Conservation (phyloP, 2,113 vertebrate genomes). For the Myotis brandtii region DNA sequence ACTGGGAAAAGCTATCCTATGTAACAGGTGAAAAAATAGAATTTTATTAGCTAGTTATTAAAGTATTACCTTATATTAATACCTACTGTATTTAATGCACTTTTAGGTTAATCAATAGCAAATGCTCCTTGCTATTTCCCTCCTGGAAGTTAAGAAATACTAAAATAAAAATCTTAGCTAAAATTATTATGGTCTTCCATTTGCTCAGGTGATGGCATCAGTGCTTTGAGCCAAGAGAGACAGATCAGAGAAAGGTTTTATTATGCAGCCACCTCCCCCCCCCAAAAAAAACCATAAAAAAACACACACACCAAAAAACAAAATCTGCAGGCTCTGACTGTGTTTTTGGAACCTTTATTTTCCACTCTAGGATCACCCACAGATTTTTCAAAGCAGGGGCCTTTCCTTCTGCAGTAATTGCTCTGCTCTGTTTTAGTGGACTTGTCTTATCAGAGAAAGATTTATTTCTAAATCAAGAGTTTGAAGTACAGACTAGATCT, state of each 20-base stretch:
- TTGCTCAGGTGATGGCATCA: constrained; percentile 76
- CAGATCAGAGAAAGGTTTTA: constrained; percentile 64
- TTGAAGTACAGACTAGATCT: constrained; percentile 32
- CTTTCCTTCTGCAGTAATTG: constrained; percentile 60
- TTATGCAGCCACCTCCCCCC: constrained; percentile 47
- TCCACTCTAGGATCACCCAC: constrained; percentile 72
- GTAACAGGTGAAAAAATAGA: constrained; percentile 66
- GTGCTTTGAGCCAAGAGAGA: constrained; percentile 52
- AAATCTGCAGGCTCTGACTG: background rate
- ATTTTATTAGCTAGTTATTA: constrained; percentile 47
- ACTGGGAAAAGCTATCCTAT: constrained; percentile 33
- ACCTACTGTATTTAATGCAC: background rate
- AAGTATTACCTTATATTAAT: background rate
- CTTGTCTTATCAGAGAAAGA: constrained; percentile 44
- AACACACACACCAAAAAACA: background rate
- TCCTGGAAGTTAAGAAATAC: constrained; percentile 33
- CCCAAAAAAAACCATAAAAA: background rate
- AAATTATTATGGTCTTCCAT: constrained; percentile 57
- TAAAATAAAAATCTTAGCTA: constrained; percentile 51
- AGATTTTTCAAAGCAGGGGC: constrained; percentile 65
- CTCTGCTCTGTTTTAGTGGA: constrained; percentile 36
- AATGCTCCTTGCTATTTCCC: background rate
- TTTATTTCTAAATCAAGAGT: constrained; percentile 62
- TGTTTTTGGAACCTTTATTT: constrained; percentile 75
- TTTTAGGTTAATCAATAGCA: constrained; percentile 37